Evolutionary conservation across 2,888 invertebrate species (phyloP).

Genomic region (Alloscopus bannaensis): DNA sequence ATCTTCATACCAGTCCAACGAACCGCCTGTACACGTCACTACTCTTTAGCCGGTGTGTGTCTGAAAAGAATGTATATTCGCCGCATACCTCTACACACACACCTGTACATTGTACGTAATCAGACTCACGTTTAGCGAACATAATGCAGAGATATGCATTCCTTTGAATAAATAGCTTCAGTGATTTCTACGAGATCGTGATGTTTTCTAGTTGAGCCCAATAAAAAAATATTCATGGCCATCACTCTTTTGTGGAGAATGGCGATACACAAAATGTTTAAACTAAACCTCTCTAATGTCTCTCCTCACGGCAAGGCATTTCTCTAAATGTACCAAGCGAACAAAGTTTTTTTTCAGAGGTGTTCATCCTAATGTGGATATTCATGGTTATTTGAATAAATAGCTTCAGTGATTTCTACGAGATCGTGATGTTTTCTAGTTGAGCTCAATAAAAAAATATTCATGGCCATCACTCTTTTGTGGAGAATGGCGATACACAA

Average conservation of each 20-base stretch:
- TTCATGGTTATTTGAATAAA: constrained; percentile 5
- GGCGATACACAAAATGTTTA: too few species aligned
- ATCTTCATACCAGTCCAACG: constrained; percentile 12
- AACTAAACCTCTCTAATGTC: too few species aligned
- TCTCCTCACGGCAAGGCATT: constrained; percentile 33
- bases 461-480: too few species aligned
- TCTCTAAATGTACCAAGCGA: constrained; percentile 14
- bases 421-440: constrained; percentile 22
- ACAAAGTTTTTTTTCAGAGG: constrained; percentile 18
- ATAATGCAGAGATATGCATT: too few species aligned
- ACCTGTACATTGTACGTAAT: too few species aligned
- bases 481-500: too few species aligned
- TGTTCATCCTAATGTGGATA: too few species aligned
- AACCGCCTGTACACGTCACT: background rate
- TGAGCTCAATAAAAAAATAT: background rate
- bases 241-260: too few species aligned
- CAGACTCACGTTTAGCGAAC: too few species aligned
- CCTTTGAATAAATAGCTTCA: background rate
- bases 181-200: background rate
- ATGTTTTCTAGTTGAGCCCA: constrained; percentile 5
- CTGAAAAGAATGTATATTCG: too few species aligned
- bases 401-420: background rate
- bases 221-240: too few species aligned
- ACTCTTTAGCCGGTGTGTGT: background rate
- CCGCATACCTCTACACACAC: too few species aligned